Conservation (phyloP, 2,797 vertebrate genomes). For the Perodicticus potto region DNA sequence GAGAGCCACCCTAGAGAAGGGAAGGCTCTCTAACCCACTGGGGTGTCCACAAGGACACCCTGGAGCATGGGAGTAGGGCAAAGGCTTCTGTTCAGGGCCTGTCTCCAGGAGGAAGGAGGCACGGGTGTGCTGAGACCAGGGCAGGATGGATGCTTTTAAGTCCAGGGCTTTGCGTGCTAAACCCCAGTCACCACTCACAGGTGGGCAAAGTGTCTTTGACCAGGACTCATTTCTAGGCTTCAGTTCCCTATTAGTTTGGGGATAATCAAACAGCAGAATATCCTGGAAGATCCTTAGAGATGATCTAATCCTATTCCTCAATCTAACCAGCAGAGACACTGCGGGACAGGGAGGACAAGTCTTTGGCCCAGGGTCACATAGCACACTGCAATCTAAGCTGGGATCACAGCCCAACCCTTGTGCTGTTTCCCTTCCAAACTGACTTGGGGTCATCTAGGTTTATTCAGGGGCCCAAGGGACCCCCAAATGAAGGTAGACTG, state of each 20-base stretch:
- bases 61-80: rapidly evolving
- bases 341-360: not conserved
- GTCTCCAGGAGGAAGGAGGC: not conserved
- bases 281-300: slow-evolving; percentile 3
- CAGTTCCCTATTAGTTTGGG: not conserved
- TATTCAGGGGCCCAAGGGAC: not conserved
- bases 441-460: not conserved
- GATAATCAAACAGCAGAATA: not conserved
- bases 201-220: not conserved
- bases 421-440: not conserved
- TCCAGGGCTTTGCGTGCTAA: not conserved
- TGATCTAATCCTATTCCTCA: slow-evolving; percentile 29
- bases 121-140: not conserved
- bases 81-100: not conserved
- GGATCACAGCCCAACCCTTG: not conserved
- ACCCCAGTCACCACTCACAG: not conserved
- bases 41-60: not conserved
- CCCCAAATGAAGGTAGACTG: not conserved
- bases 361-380: slow-evolving; percentile 21
- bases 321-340: not conserved
- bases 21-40: rapidly evolving
- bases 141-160: not conserved
- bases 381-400: not conserved
- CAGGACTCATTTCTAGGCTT: not conserved
- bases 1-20: not conserved